These are phyloP conservation scores for Hirtodrosophila trivittata DNA, from an alignment of 2,888 invertebrate genomes.

Conservation along the genomic window DNA sequence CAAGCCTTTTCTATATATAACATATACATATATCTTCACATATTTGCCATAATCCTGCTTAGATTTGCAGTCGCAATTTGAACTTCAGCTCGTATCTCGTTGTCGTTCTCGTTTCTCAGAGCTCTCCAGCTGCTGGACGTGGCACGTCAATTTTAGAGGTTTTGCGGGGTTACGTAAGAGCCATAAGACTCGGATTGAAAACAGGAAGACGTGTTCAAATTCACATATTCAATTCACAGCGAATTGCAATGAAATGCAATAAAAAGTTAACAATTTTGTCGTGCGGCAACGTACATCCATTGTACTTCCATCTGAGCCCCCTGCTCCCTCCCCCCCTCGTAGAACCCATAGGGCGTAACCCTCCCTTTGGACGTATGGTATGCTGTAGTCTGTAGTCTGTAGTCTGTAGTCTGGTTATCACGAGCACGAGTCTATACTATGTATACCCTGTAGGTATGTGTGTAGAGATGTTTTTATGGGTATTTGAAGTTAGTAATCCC, in stretches of 20 bases:
- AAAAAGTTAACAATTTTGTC: slow-evolving; percentile 26
- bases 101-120: not conserved
- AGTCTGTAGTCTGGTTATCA: not conserved
- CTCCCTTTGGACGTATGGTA: not conserved
- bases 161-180: slow-evolving; percentile 49
- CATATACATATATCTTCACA: too few species aligned
- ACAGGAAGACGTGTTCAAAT: slow-evolving; percentile 74
- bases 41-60: too few species aligned
- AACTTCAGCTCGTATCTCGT: too few species aligned
- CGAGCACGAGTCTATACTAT: not conserved
- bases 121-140: slow-evolving; percentile 6
- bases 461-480: slow-evolving; percentile 5
- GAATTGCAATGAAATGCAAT: slow-evolving; percentile 39
- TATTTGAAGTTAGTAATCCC: slow-evolving; percentile 54
- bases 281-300: slow-evolving; percentile 18
- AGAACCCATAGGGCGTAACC: too few species aligned
- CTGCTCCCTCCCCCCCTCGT: not conserved
- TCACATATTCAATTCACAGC: slow-evolving; percentile 33
- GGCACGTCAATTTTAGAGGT: slow-evolving; percentile 32
- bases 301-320: slow-evolving; percentile 1
- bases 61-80: too few species aligned
- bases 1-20: too few species aligned
- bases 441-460: not conserved
- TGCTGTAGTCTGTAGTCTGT: not conserved
- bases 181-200: slow-evolving; percentile 15